Base-by-base conservation (phyloP, 2,888 invertebrate species). In the Spodoptera littoralis region DNA sequence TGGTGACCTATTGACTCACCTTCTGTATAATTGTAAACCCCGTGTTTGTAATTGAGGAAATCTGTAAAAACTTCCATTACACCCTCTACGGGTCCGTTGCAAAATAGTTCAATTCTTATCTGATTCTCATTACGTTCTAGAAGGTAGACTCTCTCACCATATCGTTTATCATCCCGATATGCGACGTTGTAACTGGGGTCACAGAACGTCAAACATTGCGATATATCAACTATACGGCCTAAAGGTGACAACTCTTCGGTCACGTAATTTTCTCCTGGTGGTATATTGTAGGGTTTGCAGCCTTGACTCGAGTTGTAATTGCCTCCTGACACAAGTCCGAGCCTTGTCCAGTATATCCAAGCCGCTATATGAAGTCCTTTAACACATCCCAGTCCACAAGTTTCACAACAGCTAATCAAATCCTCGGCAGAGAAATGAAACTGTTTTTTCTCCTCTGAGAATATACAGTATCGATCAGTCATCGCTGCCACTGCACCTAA, bases 401-500 rank as follows among this genome's bases (percentile, higher is more conserved):
- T 60, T n/a, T 73, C 73, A 41, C 71, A 72, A 57, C 71, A 72
- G 18, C 44, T 73, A 18, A 73, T 44, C 22, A 72, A 59, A 53
- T 72, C 71, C 41, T 73, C 57, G 8, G 13, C 68, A 11, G 73
- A 68, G 42, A 72, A 72, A 63, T 68, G 53, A 11, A 72, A 72
- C 3, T 72, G 73, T 44, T 55, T 36, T 8, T 56, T 68, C 2
- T 46, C 64, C 2, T 60, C 63, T 46, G 72, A 60, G 42, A 42
- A 22, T 55, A 72, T 73, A 43, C 72, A 72, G 49, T 72, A 95
- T 58, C 98, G 95, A 90, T 98, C 98, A 1, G 98, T 97, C 97
- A 98, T 98, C 2, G 98, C 97, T 90, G 98, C 98, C 0, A 97
- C 98, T 11, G 98, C 98, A 44, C 97, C 98, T 88, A 98, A 98